Base-by-base conservation (phyloP, 1,140 invertebrate genomes). In the Leptinotarsa undecemlineata region DNA sequence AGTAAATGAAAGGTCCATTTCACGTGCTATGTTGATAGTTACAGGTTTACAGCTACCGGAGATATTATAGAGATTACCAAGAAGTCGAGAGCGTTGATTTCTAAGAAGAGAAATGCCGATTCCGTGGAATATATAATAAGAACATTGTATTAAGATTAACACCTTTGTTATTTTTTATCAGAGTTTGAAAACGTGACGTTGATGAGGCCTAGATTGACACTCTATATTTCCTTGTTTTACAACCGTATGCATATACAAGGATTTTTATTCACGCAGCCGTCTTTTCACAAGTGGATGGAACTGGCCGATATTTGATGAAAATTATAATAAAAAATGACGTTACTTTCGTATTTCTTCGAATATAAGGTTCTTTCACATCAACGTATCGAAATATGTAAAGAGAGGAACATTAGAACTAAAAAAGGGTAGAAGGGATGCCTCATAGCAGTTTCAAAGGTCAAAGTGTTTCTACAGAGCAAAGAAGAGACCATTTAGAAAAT, bases 101-200 rank as follows among this genome's bases (percentile, higher is more conserved):
- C 62, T 47, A n/a, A 33, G 66, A 68, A 68, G 23, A 68, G 66
- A 42, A 47, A 68, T 19, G 66, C 33, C 66, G 23, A 47, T 68
- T 68, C 42, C 66, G 23, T 42, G 42, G 66, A 68, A 68, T 68
- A 26, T 13, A 26, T 68, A 68, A 19, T 57, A 57, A 2, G 51
- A 68, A 48, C 66, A 47, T 19, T 33, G n/a, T n/a, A 19, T 19
- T 42, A 15, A 68, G 66, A 68, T 68, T 26, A 68, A 68, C 66
- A 47, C 26, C 63, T 66, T 68, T 42, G 66, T 57, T 17, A 66
- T 23, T 68, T 68, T 68, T 68, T 68, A 68, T 68, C 66, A n/a
- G 42, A 47, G 23, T 26, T 57, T 13, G 33, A 42, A 19, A 8
- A 68, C 66, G 66, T 68, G 66, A 68, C 33, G n/a, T 42, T 47